Percentiles rank a stretch among this genome's conserved stretches.
phyloP scores from a whole-genome alignment of 1,140 invertebrate species.

The Mactra quadrangularis region DNA sequence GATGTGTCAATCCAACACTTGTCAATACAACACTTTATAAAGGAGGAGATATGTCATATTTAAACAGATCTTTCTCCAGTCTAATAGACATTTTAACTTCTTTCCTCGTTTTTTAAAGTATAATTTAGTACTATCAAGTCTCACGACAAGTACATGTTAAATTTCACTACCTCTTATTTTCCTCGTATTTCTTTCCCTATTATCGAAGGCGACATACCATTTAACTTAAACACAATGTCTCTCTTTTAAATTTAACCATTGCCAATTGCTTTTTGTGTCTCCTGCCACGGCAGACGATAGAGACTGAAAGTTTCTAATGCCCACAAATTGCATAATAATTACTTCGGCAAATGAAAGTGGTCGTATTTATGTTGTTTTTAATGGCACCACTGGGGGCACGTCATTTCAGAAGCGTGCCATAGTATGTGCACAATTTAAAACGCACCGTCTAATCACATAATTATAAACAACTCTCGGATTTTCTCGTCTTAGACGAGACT shows the following conservation, averaged over 20 bases:
- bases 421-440: no score
- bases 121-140: no score
- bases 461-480: constrained; percentile 8
- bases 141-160: no score
- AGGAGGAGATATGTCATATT: no score
- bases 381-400: constrained; percentile 44
- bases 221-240: constrained; percentile 29
- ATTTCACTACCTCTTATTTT: constrained; percentile 1
- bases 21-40: no score
- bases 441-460: constrained; percentile 17
- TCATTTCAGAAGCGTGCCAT: background rate
- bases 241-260: constrained; percentile 43
- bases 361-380: constrained; percentile 55
- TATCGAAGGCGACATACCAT: constrained; percentile 23
- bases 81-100: no score
- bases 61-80: no score
- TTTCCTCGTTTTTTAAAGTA: no score
- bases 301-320: constrained; percentile 30
- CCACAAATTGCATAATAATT: constrained; percentile 59
- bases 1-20: no score
- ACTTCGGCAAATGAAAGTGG: constrained; percentile 37
- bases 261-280: constrained; percentile 32
- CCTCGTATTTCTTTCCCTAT: background rate
- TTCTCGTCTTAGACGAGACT: constrained; percentile 17
- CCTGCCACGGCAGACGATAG: constrained; percentile 18